Evolutionary conservation across 2,888 invertebrate genomes (phyloP).

Genomic region (Tenthredo mesomela): DNA sequence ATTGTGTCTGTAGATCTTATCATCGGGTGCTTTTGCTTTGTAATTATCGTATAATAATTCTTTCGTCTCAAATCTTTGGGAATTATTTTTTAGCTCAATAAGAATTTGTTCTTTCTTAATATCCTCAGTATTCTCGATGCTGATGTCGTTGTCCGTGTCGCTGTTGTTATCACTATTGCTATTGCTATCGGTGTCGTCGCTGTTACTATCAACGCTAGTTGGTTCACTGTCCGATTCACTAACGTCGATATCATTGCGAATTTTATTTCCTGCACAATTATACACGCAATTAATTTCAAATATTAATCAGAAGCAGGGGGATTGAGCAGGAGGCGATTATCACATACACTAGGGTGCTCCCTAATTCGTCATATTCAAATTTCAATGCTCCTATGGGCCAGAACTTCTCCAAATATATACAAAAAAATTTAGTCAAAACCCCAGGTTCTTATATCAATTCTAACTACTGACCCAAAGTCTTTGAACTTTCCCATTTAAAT

Average conservation of each 20-base stretch:
- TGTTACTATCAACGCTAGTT: not conserved
- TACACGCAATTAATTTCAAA: not conserved
- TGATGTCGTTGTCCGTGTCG: not conserved
- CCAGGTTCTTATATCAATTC: too few species aligned
- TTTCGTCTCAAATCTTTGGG: not conserved
- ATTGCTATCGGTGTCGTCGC: not conserved
- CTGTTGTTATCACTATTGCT: not conserved
- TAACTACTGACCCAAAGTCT: too few species aligned
- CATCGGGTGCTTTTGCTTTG: not conserved
- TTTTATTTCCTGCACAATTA: conserved; percentile 16
- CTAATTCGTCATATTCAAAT: too few species aligned
- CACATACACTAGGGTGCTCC: too few species aligned
- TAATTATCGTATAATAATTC: not conserved
- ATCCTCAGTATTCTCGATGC: not conserved
- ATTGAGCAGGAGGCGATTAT: too few species aligned
- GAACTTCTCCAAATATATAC: too few species aligned
- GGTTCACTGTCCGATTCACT: conserved; percentile 32
- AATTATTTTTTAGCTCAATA: not conserved
- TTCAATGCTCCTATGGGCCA: too few species aligned
- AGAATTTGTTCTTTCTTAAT: not conserved
- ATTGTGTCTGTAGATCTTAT: not conserved
- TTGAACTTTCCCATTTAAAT: too few species aligned
- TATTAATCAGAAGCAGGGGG: not conserved
- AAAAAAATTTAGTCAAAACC: too few species aligned
- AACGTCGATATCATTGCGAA: not conserved